Percentiles rank a stretch among this genome's conserved stretches.
phyloP scores from a whole-genome alignment of 2,797 vertebrate species.

The Gymnothorax javanicus region DNA sequence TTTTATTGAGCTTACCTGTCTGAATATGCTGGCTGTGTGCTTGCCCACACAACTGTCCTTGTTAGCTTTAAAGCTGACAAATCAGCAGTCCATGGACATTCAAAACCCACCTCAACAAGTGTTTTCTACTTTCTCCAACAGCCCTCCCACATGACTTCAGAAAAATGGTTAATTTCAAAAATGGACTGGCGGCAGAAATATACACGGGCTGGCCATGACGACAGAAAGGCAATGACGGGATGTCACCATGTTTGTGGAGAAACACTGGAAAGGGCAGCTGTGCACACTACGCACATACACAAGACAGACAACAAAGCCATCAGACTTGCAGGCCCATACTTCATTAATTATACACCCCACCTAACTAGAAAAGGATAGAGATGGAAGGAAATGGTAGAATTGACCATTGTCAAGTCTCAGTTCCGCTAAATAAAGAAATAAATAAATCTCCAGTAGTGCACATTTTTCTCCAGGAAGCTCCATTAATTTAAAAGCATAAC shows the following conservation, averaged over 20 bases:
- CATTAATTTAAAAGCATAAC: not conserved
- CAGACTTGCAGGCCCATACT: constrained; percentile 36
- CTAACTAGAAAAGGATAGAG: not conserved
- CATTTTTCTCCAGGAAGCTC: not conserved
- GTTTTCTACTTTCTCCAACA: not conserved
- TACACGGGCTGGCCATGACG: constrained; percentile 48
- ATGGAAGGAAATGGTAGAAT: not conserved
- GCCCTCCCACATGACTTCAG: constrained; percentile 10
- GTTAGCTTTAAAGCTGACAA: not conserved
- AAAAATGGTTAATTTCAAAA: constrained; percentile 41
- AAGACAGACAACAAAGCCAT: constrained; percentile 42
- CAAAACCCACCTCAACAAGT: not conserved
- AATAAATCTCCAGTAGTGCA: not conserved
- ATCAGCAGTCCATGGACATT: not conserved
- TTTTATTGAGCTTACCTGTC: not conserved
- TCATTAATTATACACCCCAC: constrained; percentile 47
- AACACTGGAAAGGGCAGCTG: constrained; percentile 66
- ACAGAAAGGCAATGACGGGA: constrained; percentile 52
- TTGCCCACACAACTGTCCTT: not conserved
- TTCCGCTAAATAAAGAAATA: not conserved
- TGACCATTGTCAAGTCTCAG: constrained; percentile 4
- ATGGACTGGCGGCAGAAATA: constrained; percentile 52
- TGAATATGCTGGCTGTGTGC: not conserved
- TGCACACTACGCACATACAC: constrained; percentile 59
- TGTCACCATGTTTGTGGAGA: constrained; percentile 66